These are phyloP conservation scores for Calephelis virginiensis DNA, from an alignment of 1,140 invertebrate species.

Conservation along the genomic window DNA sequence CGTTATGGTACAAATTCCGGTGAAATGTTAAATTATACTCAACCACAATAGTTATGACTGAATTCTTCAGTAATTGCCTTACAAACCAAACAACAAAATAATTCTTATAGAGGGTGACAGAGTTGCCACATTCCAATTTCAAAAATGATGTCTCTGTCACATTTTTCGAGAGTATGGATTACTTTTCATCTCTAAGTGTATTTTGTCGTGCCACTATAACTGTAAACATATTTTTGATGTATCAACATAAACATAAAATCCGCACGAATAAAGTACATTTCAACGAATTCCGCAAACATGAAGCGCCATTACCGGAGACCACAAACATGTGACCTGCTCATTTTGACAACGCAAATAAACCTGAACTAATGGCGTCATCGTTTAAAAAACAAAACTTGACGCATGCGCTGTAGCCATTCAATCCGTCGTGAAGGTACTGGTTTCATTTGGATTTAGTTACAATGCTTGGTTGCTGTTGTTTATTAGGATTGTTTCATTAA, in stretches of 20 bases:
- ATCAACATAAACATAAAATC: neutral
- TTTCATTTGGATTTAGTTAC: neutral
- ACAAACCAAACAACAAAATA: too few relatives aligned
- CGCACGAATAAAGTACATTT: neutral
- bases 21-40: too few relatives aligned
- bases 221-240: neutral
- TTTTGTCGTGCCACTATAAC: neutral
- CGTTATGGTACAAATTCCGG: too few relatives aligned
- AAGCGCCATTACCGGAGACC: neutral
- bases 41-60: too few relatives aligned
- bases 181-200: neutral
- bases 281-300: neutral
- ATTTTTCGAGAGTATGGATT: too few relatives aligned
- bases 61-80: too few relatives aligned
- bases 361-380: conserved; percentile 16
- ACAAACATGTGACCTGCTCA: conserved; percentile 12
- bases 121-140: too few relatives aligned
- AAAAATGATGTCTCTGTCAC: too few relatives aligned
- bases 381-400: neutral
- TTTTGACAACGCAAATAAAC: conserved; percentile 4
- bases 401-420: conserved; percentile 2
- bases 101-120: too few relatives aligned
- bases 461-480: neutral
- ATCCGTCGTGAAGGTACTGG: too few relatives aligned
- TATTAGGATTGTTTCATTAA: too few relatives aligned